Conservation (phyloP, 2,797 vertebrate genomes). For the Manis crassicaudata region DNA sequence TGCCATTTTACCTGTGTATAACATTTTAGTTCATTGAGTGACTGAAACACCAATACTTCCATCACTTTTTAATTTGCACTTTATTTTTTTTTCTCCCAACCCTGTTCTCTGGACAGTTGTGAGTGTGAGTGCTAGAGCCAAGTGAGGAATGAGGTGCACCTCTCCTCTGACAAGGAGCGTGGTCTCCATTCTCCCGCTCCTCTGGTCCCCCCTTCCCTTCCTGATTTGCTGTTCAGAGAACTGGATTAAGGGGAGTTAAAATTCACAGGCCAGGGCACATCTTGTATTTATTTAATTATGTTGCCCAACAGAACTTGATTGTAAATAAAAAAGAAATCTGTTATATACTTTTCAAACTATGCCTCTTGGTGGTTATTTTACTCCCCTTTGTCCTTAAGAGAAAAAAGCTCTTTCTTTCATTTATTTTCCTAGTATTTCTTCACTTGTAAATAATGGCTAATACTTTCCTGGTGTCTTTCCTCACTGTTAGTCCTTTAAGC, state of each 20-base stretch:
- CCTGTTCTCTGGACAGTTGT: slow-evolving; percentile 63
- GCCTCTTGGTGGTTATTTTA: slow-evolving; percentile 44
- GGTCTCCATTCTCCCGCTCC: fast-evolving
- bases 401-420: not conserved
- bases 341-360: slow-evolving; percentile 82
- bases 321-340: slow-evolving; percentile 87
- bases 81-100: slow-evolving; percentile 83
- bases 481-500: not conserved
- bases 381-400: not conserved
- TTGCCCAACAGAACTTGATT: slow-evolving; percentile 85
- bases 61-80: slow-evolving; percentile 88
- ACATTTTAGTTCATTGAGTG: slow-evolving; percentile 26
- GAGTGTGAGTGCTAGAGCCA: slow-evolving; percentile 49
- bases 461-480: too few relatives aligned
- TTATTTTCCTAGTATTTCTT: not conserved
- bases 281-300: slow-evolving; percentile 88
- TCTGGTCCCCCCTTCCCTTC: slow-evolving; percentile 8
- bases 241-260: slow-evolving; percentile 65
- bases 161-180: not conserved
- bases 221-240: slow-evolving; percentile 37
- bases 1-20: not conserved
- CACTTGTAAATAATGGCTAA: not conserved
- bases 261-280: slow-evolving; percentile 77
- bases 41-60: slow-evolving; percentile 76
- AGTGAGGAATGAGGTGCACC: not conserved